Conservation (phyloP, 2,113 vertebrate species). For the Pachypanchax playfairii region DNA sequence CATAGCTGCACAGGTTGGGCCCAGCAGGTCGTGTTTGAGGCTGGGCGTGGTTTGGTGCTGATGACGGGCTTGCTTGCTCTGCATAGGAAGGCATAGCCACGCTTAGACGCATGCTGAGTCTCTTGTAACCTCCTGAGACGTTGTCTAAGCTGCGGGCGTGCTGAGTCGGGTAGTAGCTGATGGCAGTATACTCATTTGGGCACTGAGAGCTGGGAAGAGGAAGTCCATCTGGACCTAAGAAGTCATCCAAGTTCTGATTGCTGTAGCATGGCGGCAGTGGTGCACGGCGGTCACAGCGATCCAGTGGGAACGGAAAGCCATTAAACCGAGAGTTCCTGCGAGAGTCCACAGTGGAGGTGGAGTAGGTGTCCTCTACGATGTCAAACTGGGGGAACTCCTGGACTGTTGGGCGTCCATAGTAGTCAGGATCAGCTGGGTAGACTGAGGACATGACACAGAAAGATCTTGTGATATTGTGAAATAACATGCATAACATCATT, state of each 20-base stretch:
- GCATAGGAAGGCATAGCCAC: conserved; percentile 92
- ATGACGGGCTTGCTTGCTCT: conserved; percentile 67
- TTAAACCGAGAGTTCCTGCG: conserved; percentile 85
- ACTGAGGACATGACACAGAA: conserved; percentile 60
- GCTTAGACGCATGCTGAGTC: conserved; percentile 90
- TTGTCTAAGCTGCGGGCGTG: conserved; percentile 80
- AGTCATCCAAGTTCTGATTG: conserved; percentile 94
- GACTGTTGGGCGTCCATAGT: conserved; percentile 81
- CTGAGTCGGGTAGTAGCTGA: conserved; percentile 93
- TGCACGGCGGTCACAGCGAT: conserved; percentile 88
- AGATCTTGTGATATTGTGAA: not conserved
- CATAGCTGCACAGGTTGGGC: conserved; percentile 75
- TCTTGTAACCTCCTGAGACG: conserved; percentile 82
- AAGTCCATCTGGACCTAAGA: conserved; percentile 82
- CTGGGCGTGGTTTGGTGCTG: conserved; percentile 59
- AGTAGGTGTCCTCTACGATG: conserved; percentile 81
- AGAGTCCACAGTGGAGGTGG: conserved; percentile 65
- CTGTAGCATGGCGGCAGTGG: conserved; percentile 95
- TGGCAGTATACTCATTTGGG: conserved; percentile 92
- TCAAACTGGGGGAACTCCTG: conserved; percentile 89
- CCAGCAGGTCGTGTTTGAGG: conserved; percentile 66
- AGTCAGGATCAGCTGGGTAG: conserved; percentile 87
- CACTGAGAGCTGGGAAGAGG: conserved; percentile 84
- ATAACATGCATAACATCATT: no score
- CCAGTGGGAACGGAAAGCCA: conserved; percentile 94